These are phyloP conservation scores for Illadopsis cleaveri DNA, from an alignment of 2,113 vertebrate genomes.

Conservation along the genomic window DNA sequence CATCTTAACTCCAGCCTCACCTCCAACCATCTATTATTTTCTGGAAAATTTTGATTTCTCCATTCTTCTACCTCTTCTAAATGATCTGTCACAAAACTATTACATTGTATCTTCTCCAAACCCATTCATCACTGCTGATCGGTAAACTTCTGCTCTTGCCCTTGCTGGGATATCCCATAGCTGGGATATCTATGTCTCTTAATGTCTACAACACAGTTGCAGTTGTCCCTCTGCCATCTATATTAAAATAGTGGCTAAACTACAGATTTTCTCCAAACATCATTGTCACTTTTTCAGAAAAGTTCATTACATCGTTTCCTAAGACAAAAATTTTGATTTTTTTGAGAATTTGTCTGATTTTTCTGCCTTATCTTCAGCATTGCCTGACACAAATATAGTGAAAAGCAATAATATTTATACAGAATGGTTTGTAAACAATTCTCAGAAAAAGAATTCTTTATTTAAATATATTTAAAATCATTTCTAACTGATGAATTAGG, in stretches of 20 bases:
- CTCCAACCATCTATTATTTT: not conserved
- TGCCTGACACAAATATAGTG: not conserved
- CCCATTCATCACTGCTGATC: not conserved
- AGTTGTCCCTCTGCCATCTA: not conserved
- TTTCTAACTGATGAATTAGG: not conserved
- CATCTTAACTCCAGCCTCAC: not conserved
- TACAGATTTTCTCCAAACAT: not conserved
- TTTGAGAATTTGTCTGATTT: not conserved
- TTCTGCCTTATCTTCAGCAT: not conserved
- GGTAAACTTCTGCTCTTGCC: not conserved
- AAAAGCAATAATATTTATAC: not conserved
- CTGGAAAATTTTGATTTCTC: not conserved
- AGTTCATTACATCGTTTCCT: not conserved
- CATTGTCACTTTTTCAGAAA: not conserved
- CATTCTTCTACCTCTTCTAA: not conserved
- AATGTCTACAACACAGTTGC: not conserved
- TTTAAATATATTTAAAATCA: not conserved
- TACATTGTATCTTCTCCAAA: not conserved
- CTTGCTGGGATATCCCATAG: no score
- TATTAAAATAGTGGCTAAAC: not conserved
- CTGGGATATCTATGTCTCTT: not conserved
- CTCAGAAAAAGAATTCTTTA: not conserved
- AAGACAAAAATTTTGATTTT: not conserved
- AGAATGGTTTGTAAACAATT: not conserved
- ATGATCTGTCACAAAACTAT: not conserved